Conservation (phyloP, 2,113 vertebrate species). For the Narcine bancroftii region DNA sequence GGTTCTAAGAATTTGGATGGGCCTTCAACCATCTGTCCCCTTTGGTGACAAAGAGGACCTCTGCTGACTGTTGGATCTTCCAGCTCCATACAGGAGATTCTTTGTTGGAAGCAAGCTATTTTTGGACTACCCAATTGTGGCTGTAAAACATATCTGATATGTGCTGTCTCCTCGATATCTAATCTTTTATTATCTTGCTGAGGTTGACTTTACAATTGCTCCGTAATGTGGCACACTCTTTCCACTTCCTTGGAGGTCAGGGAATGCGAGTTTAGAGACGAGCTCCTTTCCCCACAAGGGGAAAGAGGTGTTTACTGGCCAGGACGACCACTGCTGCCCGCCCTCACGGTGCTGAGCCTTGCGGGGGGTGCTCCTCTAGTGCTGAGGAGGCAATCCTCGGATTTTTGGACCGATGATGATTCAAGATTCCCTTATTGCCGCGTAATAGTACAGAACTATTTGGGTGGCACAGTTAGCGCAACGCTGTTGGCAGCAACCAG, state of each 20-base stretch:
- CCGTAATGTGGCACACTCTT: not conserved
- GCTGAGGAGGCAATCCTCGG: too few relatives aligned
- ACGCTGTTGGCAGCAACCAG: too few relatives aligned
- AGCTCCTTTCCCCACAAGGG: not conserved
- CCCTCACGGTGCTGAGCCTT: too few relatives aligned
- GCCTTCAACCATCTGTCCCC: not conserved
- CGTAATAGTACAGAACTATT: too few relatives aligned
- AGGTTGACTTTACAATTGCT: not conserved
- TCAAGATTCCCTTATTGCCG: too few relatives aligned
- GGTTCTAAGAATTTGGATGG: too few relatives aligned
- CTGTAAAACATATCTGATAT: not conserved
- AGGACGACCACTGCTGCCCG: too few relatives aligned
- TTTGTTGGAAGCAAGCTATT: not conserved
- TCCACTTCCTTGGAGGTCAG: not conserved
- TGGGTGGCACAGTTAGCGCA: too few relatives aligned
- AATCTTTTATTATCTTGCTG: not conserved
- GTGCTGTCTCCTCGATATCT: not conserved
- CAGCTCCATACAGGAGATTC: not conserved
- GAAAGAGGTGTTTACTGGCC: too few relatives aligned
- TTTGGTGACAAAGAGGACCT: not conserved
- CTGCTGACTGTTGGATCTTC: not conserved
- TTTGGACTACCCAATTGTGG: not conserved
- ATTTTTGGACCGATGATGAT: too few relatives aligned
- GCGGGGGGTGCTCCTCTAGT: too few relatives aligned
- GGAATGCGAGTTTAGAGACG: too few relatives aligned